A percentile compares a stretch with the other conserved stretches of the same genome.
phyloP scores from a whole-genome alignment of 2,113 vertebrate genomes.

The Perognathus longimembris region DNA sequence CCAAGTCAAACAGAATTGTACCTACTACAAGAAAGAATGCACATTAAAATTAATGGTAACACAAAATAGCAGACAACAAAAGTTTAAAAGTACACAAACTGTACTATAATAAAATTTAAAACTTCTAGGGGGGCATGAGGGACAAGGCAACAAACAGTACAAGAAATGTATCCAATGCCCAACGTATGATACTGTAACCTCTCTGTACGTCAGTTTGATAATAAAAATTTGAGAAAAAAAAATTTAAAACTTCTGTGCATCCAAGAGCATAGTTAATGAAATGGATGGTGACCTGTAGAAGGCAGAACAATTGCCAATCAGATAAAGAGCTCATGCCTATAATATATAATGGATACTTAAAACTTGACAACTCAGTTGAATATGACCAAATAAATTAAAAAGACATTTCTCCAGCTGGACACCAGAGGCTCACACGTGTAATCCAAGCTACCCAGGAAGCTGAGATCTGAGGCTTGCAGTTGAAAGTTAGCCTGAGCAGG shows the following conservation, averaged over 20 bases:
- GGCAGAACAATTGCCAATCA: not conserved
- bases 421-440: too few species aligned
- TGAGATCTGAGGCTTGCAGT: too few species aligned
- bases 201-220: too few species aligned
- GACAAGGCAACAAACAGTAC: too few species aligned
- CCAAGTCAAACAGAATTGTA: not conserved
- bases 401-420: not conserved
- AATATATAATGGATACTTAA: not conserved
- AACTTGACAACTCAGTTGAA: not conserved
- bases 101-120: not conserved
- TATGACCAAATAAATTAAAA: not conserved
- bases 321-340: not conserved
- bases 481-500: too few species aligned
- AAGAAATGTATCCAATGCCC: too few species aligned
- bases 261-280: too few species aligned
- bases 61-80: not conserved
- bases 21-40: not conserved
- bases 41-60: not conserved
- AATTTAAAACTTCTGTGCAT: not conserved
- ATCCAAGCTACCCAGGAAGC: too few species aligned
- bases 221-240: too few species aligned
- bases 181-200: too few species aligned
- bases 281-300: not conserved
- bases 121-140: too few species aligned
- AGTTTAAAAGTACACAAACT: not conserved